Evolutionary conservation across 2,888 invertebrate genomes (phyloP), one percentile per base, ranked within the genome.

Genomic region (Dimorphilus gyrociliatus): DNA sequence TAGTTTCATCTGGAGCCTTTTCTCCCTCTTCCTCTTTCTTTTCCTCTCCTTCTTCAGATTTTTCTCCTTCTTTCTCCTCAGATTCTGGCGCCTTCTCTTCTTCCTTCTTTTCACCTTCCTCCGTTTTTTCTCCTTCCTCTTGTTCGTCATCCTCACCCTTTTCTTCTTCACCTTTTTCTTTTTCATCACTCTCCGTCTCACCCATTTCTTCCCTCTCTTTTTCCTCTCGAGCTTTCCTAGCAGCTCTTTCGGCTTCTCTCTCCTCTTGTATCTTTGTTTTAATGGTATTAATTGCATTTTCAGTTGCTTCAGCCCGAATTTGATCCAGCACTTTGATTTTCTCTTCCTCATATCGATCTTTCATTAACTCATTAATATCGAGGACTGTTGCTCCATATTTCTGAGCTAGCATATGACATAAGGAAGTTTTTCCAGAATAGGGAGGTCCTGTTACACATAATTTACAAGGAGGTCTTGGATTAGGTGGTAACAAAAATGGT

Each of bases 381-480:
- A 56, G 32, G 4, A 51, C 51, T 45, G 48, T 52, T 16, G 57
- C 56, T 14, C 50, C 48, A 46, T 58, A 60, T 40, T 51, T 53
- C 29, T 51, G 40, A 6, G 59, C 61, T 24, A 63, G 38, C 4
- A 53, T 38, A 31, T 53, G 41, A 33, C 45, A 40, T 13, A 61
- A 39, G 10, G 51, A 48, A n/a, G 60, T 53, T 33, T 59, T 59
- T 7, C 63, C 63, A 18, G 55, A 46, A 10, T 48, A 41, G 1
- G 54, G 54, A 3, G 53, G 45, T 1, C 63, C 63, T 4, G 53
- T 39, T 3, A 63, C 50, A 10, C 48, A 40, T 10, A 62, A 33
- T 39, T 60, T 62, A 41, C 57, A 57, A 1, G 62, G 58, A 12
- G 56, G 51, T 19, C 56, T 38, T 2, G 62, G 61, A 35, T 58